Conservation (phyloP, 1,140 invertebrate genomes). For the Chrysopa pallens region DNA sequence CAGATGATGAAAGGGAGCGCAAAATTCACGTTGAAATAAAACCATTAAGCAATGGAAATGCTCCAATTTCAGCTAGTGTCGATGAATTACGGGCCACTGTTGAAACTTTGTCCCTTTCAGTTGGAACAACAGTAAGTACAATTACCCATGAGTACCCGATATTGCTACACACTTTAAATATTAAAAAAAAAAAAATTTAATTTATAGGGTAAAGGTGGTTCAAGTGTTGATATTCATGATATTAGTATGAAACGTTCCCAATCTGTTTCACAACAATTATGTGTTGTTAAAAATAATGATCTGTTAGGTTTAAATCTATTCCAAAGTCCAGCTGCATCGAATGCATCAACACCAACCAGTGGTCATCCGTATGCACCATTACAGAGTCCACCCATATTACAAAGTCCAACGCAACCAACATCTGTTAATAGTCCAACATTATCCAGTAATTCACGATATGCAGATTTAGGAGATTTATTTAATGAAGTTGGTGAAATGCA, state of each 20-base stretch:
- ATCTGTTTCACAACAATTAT: constrained; percentile 57
- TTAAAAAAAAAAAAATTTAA: not conserved
- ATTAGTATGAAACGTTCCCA: constrained; percentile 57
- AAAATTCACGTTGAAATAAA: constrained; percentile 93
- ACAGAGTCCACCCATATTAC: constrained; percentile 41
- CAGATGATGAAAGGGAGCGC: constrained; percentile 61
- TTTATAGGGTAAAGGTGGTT: constrained; percentile 30
- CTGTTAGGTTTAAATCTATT: constrained; percentile 57
- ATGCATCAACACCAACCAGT: constrained; percentile 72
- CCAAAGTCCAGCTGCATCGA: constrained; percentile 60
- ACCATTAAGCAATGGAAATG: constrained; percentile 72
- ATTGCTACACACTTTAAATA: not conserved
- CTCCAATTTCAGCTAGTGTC: constrained; percentile 79
- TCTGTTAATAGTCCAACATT: constrained; percentile 21
- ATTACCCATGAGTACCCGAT: too few relatives aligned
- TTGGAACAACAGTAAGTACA: constrained; percentile 21
- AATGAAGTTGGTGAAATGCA: constrained; percentile 69
- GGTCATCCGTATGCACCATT: constrained; percentile 66
- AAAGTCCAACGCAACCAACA: constrained; percentile 29
- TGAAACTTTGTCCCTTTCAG: constrained; percentile 74
- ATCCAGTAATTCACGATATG: constrained; percentile 33
- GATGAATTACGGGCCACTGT: constrained; percentile 85
- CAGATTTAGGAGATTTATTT: constrained; percentile 62
- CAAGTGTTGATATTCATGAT: constrained; percentile 36
- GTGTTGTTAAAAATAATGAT: constrained; percentile 61